These are phyloP conservation scores for Montipora cactus DNA, from an alignment of 64 coral and sea anemone species.

Conservation along the genomic window DNA sequence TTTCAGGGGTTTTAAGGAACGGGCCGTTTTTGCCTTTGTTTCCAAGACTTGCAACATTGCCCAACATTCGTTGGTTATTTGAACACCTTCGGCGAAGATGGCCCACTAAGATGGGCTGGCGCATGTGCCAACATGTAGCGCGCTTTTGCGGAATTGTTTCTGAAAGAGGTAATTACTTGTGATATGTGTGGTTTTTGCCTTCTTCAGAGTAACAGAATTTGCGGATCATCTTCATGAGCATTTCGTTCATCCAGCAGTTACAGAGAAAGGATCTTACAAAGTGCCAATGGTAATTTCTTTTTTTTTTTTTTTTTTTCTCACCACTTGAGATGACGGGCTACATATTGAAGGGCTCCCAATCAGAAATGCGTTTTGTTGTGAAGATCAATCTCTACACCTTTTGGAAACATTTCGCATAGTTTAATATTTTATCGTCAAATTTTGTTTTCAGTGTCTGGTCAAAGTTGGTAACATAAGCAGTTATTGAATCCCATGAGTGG, in stretches of 20 bases:
- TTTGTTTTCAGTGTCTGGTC: too few relatives aligned
- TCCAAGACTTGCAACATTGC: neutral
- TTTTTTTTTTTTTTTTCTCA: neutral
- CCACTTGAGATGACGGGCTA: neutral
- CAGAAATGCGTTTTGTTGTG: too few relatives aligned
- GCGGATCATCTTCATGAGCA: slow-evolving; percentile 98
- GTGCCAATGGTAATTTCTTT: slow-evolving; percentile 70
- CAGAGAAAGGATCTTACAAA: slow-evolving; percentile 81
- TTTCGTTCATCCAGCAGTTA: slow-evolving; percentile 76
- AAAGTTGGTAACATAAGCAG: too few relatives aligned
- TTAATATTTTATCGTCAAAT: too few relatives aligned
- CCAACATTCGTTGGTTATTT: neutral
- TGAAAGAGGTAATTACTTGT: neutral
- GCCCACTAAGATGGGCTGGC: neutral
- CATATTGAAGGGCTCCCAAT: neutral
- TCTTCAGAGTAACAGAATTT: slow-evolving; percentile 80
- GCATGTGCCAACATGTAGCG: too few relatives aligned
- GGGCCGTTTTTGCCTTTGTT: too few relatives aligned
- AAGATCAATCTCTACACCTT: too few relatives aligned
- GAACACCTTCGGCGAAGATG: too few relatives aligned
- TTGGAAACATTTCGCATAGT: too few relatives aligned
- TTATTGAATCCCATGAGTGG: too few relatives aligned
- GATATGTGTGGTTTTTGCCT: neutral
- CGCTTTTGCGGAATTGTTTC: neutral
- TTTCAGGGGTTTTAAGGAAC: too few relatives aligned